Base-by-base conservation (phyloP, 2,797 vertebrate genomes). In the Chaenodraco wilsoni region DNA sequence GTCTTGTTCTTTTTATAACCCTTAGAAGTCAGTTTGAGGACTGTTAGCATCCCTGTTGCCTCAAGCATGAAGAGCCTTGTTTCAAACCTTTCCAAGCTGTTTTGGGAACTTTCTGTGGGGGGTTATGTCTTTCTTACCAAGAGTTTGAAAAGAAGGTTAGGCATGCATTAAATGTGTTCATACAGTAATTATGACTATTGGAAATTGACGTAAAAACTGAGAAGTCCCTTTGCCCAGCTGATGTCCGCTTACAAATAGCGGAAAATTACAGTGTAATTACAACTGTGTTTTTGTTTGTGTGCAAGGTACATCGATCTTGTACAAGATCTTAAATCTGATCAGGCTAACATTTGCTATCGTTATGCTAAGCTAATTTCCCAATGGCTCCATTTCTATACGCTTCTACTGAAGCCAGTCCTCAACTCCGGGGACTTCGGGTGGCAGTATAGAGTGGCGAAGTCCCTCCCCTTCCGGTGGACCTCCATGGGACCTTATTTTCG, bases 1-100 rank as follows among this genome's bases (percentile, higher is more conserved):
- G 62, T 70, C 31, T 16, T n/a, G 27, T 72, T 80, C 19, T 44
- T 56, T 27, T 64, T 41, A 4, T 1, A 40, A 40, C 23, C 15
- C 2, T 4, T 17, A 10, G 3, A 74, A 19, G 19, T 49, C 54
- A 44, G 8, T 56, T 44, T 7, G 17, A 57, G 17, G 55, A 44
- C 1, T 74, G 40, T 59, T 40, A 4, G 58, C 21, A 33, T 19
- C 43, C 3, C 21, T 52, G 21, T 62, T 61, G n/a, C n/a, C 16
- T 51, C 51, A 21, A 54, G 10, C 12, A 37, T 40, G 14, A 52
- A n/a, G 16, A 3, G 13, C 13, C 5, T 44, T 16, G 45, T 43
- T 40, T 72, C 9, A 44, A 57, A 33, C 4, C 2, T 13, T 44
- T 19, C 61, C 31, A n/a, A 41, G 33, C 33, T 11, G 19, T 12